Evolutionary conservation across 2,797 vertebrate species (phyloP).

Genomic region (Natrix natrix): DNA sequence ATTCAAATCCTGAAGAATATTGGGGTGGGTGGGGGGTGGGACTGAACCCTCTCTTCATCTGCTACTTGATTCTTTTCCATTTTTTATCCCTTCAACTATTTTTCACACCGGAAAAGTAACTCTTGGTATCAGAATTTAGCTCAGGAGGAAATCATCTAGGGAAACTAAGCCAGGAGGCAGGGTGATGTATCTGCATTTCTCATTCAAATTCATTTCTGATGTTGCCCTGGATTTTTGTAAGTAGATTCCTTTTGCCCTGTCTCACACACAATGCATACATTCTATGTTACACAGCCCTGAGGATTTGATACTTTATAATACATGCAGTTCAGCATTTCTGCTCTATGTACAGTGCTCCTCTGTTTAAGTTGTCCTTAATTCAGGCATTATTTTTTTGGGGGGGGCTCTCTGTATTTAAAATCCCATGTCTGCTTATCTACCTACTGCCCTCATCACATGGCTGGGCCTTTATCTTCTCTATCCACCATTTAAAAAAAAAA

Average conservation of each 20-base stretch:
- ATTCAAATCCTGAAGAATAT: neutral
- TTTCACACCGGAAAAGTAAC: neutral
- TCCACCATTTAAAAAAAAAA: neutral
- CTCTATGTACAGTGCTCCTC: neutral
- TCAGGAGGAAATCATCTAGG: neutral
- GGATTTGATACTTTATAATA: neutral
- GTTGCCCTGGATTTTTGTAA: neutral
- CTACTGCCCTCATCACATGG: neutral
- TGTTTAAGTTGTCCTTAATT: conserved; percentile 3
- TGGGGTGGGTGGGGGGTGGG: no score
- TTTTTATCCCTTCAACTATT: neutral
- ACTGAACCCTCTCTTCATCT: neutral
- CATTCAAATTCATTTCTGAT: neutral
- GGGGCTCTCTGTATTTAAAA: no score
- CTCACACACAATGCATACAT: neutral
- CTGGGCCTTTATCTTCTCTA: neutral
- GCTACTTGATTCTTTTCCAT: neutral
- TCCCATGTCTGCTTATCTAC: neutral
- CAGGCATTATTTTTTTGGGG: neutral
- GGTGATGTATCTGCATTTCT: neutral
- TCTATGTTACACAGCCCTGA: neutral
- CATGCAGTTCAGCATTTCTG: neutral
- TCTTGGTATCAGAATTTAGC: neutral
- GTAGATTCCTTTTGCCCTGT: neutral
- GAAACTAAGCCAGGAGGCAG: neutral